phyloP scores from a whole-genome alignment of 2,113 vertebrate species.

The Carlito syrichta region DNA sequence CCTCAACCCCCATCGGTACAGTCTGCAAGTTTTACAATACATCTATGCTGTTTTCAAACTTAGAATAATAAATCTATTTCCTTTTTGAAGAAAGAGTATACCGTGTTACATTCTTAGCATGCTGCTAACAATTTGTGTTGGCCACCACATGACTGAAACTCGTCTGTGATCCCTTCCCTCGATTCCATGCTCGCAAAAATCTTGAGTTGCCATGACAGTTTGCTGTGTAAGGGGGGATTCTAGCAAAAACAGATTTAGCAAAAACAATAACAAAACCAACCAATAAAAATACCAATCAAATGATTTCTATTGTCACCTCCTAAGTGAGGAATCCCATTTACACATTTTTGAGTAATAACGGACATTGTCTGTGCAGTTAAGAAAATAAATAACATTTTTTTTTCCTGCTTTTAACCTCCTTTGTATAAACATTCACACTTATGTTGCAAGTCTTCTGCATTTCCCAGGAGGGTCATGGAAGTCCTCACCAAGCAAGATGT shows the following conservation, averaged over 20 bases:
- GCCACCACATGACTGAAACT: not conserved
- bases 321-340: fast-evolving
- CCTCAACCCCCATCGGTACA: fast-evolving
- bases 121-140: fast-evolving
- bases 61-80: not conserved
- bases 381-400: fast-evolving
- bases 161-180: not conserved
- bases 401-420: too few species aligned
- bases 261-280: not conserved
- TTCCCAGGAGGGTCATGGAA: not conserved
- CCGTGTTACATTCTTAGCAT: fast-evolving
- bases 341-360: fast-evolving
- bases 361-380: not conserved
- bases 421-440: fast-evolving
- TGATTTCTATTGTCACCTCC: fast-evolving
- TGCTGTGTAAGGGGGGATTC: fast-evolving
- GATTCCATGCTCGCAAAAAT: fast-evolving
- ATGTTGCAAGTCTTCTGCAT: fast-evolving
- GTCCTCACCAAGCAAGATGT: not conserved
- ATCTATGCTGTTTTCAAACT: not conserved
- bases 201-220: fast-evolving
- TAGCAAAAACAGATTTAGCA: not conserved
- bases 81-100: not conserved
- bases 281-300: fast-evolving
- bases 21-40: not conserved